phyloP scores from a whole-genome alignment of 2,797 vertebrate species.

The Agapornis canus region DNA sequence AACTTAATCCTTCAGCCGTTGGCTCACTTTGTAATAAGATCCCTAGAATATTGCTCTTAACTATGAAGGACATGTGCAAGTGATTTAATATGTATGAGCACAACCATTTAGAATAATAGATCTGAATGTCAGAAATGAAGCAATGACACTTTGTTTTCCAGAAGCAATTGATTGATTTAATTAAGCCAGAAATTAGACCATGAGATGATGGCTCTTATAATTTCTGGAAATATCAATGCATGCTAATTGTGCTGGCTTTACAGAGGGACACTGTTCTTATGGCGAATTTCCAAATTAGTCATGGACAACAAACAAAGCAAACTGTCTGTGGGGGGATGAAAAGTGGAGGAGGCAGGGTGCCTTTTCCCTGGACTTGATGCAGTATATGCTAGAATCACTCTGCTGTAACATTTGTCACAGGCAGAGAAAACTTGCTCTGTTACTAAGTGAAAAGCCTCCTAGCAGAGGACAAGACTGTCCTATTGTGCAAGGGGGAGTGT shows the following conservation, averaged over 20 bases:
- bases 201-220: not conserved
- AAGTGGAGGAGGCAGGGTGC: not conserved
- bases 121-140: constrained; percentile 32
- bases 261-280: not conserved
- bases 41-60: not conserved
- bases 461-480: not conserved
- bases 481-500: not conserved
- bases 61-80: not conserved
- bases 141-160: constrained; percentile 15
- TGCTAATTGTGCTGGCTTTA: constrained; percentile 12
- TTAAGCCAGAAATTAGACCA: constrained; percentile 26
- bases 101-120: constrained; percentile 3
- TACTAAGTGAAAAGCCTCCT: not conserved
- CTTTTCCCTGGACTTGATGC: not conserved
- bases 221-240: not conserved
- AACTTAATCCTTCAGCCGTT: not conserved
- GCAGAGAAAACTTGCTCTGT: not conserved
- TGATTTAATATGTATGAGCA: constrained; percentile 18
- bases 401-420: not conserved
- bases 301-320: not conserved
- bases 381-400: not conserved
- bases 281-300: not conserved
- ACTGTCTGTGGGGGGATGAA: not conserved
- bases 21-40: not conserved
- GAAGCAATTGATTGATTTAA: constrained; percentile 33